These are phyloP conservation scores for Apis laboriosa DNA, from an alignment of 1,140 invertebrate genomes.

Conservation along the genomic window DNA sequence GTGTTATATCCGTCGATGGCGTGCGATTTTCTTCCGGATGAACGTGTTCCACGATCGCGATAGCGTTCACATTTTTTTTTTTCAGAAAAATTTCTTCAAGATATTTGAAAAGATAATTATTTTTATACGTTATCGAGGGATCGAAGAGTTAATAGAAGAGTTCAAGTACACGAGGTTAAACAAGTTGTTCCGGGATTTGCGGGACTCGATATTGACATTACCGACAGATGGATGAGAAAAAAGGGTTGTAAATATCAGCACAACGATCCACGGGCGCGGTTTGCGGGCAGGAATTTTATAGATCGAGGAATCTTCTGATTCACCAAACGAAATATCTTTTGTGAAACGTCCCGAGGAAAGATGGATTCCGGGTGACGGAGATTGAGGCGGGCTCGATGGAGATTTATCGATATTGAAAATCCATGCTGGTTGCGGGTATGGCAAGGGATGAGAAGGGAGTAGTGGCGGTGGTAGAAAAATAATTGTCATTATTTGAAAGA, in stretches of 20 bases:
- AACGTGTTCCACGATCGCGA: neutral
- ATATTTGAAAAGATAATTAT: no score
- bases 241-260: constrained; percentile 1
- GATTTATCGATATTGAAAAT: constrained; percentile 58
- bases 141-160: neutral
- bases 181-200: neutral
- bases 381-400: constrained; percentile 19
- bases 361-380: constrained; percentile 36
- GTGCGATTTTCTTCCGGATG: neutral
- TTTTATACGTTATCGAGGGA: no score
- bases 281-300: constrained; percentile 16
- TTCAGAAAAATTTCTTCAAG: no score
- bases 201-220: constrained; percentile 4
- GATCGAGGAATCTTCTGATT: constrained; percentile 32
- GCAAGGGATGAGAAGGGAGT: neutral
- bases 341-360: constrained; percentile 18
- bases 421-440: neutral
- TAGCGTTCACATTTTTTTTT: neutral
- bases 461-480: constrained; percentile 1
- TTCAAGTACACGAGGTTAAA: neutral
- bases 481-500: constrained; percentile 52
- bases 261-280: neutral
- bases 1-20: constrained; percentile 16
- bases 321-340: constrained; percentile 33
- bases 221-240: constrained; percentile 40